Evolutionary conservation across 2,888 invertebrate species (phyloP), one percentile per base, ranked within the genome.

Genomic region (Plebejus anna): DNA sequence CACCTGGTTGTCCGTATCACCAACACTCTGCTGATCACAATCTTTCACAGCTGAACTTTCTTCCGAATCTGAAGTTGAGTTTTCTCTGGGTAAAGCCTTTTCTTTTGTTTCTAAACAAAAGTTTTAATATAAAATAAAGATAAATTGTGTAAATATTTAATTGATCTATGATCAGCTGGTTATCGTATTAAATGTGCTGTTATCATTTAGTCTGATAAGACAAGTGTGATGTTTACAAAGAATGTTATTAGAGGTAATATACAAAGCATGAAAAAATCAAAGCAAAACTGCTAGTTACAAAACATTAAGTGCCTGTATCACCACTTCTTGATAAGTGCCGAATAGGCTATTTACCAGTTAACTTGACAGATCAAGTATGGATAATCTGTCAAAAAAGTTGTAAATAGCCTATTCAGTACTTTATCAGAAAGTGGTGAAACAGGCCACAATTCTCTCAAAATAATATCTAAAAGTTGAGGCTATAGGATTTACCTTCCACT

Each of bases 61-160:
- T 83, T 94, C 94, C 0, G 96, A 96, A 85, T 96, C 96, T 75
- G 96, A 96, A 57, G 95, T 96, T 0, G 96, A 96, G 84, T 95
- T 96, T 42, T 96, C 95, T 83, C 95, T 94, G 80, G 92, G 95
- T 76, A 93, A 87, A 78, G 88, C 86, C 83, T 91, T 94, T 70
- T 92, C 92, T 82, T 91, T 94, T 77, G 89, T 87, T 81, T 92
- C 92, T 91, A 77, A 59, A 55, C 13, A 55, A 55, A 55, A 55
- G 59, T 28, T 16, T 57, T 76, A 72, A 77, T 51, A 3, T 13
- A 13, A 4, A 3, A 47, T 47, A 55, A 55, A 55, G 4, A 55
- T 16, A 55, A 55, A 47, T 47, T 47, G 9, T 47, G 9, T 47
- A 47, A 47, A 55, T 55, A 16, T 55, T 55, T 55, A 13, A 55